These are phyloP conservation scores for Phallusia fumigata DNA, from an alignment of 23 tunicate species.

Conservation along the genomic window DNA sequence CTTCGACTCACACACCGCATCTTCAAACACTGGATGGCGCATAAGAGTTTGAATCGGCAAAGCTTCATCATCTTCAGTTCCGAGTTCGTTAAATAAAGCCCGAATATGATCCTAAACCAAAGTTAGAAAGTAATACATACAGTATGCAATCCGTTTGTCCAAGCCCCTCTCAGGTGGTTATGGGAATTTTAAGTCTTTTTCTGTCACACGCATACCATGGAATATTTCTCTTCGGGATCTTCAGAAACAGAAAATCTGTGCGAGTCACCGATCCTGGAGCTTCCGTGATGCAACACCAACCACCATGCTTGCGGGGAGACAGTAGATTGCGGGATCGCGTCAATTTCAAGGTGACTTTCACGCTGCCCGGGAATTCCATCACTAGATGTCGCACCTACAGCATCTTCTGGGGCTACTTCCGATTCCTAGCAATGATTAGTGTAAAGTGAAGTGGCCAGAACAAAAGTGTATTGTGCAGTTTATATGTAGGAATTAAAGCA, in stretches of 20 bases:
- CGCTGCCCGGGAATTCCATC: background rate
- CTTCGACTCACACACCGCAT: conserved; percentile 50
- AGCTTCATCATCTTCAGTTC: conserved; percentile 26
- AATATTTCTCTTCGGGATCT: conserved; percentile 70
- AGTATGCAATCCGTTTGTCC: no score
- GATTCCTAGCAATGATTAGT: no score
- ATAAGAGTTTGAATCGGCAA: conserved; percentile 54
- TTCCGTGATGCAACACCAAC: conserved; percentile 84
- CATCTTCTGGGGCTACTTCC: conserved; percentile 48
- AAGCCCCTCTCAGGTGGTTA: no score
- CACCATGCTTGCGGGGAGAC: conserved; percentile 60
- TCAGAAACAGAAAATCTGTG: conserved; percentile 72
- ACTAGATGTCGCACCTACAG: background rate
- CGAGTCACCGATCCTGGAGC: conserved; percentile 67
- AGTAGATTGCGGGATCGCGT: conserved; percentile 44
- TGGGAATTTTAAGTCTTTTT: no score
- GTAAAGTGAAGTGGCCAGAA: no score
- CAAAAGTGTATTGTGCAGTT: no score
- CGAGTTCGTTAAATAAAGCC: conserved; percentile 50
- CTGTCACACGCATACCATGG: conserved; percentile 29
- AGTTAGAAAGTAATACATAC: no score
- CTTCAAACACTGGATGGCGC: conserved; percentile 64
- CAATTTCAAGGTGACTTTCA: conserved; percentile 33
- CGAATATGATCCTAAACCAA: conserved; percentile 38
- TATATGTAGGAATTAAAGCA: no score